Evolutionary conservation across 2,888 invertebrate species (phyloP), one percentile per base, ranked within the genome.

Genomic region (Suillia variegata): DNA sequence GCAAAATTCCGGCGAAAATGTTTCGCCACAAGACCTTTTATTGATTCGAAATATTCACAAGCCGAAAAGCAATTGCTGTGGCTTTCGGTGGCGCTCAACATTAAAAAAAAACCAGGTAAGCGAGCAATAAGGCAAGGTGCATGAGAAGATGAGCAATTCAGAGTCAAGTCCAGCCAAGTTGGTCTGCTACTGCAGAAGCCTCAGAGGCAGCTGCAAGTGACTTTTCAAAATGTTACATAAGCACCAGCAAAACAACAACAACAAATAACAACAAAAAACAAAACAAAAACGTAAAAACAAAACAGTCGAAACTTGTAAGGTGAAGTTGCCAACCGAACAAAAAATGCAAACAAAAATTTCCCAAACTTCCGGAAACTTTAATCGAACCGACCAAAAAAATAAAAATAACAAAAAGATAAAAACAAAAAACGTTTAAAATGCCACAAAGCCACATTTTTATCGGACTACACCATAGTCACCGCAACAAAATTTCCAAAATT

Each of bases 281-380:
- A n/a, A n/a, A n/a, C n/a, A n/a, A n/a, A n/a, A n/a, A n/a, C n/a
- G n/a, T 31, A 12, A 31, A 31, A 31, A 12, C 31, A 10, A 38
- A n/a, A 10, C 38, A 8, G n/a, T 10, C 38, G 38, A 38, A 38
- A n/a, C n/a, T n/a, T n/a, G 3, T 4, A 38, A 38, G 38, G n/a
- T 4, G 38, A 38, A 38, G 6, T 10, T 13, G 38, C 6, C 4
- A 38, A 38, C 4, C 38, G 18, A 20, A 2, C 22, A 45, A 24
- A 54, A 45, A 45, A n/a, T n/a, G n/a, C n/a, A n/a, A n/a, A n/a
- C n/a, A n/a, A n/a, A n/a, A n/a, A n/a, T n/a, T n/a, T n/a, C n/a
- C n/a, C n/a, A 51, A 15, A 31, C 31, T 31, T 31, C 31, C 26
- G 17, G 50, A 51, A 51, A 51, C 50, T 51, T 51, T 5, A 51